Conservation (phyloP, 2,797 vertebrate genomes). For the Bradypus variegatus region DNA sequence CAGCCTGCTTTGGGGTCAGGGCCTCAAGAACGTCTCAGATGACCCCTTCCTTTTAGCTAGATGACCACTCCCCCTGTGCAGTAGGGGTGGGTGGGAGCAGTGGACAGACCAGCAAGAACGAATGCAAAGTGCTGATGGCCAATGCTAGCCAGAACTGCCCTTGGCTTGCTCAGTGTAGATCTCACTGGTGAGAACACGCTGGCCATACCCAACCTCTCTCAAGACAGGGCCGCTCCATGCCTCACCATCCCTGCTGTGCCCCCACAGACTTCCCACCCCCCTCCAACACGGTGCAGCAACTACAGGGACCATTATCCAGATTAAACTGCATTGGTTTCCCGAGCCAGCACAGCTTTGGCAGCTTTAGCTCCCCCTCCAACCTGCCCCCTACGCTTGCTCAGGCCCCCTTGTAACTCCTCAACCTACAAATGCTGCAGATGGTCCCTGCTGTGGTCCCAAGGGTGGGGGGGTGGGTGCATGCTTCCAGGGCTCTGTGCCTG, state of each 20-base stretch:
- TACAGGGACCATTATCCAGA: slow-evolving; percentile 67
- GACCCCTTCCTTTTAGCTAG: not conserved
- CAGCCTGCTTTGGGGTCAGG: not conserved
- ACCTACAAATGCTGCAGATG: slow-evolving; percentile 26
- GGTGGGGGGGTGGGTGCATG: not conserved
- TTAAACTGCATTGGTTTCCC: slow-evolving; percentile 66
- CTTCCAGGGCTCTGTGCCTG: not conserved
- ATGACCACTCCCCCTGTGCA: not conserved
- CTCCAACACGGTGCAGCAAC: slow-evolving; percentile 46
- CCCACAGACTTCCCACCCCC: slow-evolving; percentile 13
- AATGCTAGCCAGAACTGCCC: not conserved
- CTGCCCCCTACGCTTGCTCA: slow-evolving; percentile 23
- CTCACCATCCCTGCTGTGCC: not conserved
- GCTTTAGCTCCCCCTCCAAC: slow-evolving; percentile 28
- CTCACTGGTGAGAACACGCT: not conserved
- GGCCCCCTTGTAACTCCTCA: slow-evolving; percentile 50
- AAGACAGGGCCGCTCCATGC: not conserved
- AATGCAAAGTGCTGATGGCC: not conserved
- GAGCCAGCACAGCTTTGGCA: slow-evolving; percentile 66
- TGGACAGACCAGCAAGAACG: not conserved
- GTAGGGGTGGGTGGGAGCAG: not conserved
- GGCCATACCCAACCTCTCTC: not conserved
- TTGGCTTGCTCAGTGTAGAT: not conserved
- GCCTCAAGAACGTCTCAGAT: slow-evolving; percentile 11
- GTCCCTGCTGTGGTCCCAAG: not conserved